A percentile compares a stretch with the other conserved stretches of the same genome.
Conservation (phyloP, 2,113 vertebrate genomes). For the Protobothrops flavoviridis region DNA sequence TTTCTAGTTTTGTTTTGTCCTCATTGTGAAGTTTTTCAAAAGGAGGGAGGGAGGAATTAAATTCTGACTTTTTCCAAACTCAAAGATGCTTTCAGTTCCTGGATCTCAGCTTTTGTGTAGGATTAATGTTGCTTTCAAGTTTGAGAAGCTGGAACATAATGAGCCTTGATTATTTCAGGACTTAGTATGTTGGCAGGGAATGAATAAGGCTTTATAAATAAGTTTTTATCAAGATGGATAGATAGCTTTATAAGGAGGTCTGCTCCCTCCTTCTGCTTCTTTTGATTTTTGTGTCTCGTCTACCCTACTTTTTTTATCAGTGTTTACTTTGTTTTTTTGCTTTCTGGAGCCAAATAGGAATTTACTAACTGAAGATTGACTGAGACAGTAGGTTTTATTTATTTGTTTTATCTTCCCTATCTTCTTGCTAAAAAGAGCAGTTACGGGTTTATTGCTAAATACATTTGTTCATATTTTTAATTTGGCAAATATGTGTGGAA, state of each 20-base stretch:
- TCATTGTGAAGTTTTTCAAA: background rate
- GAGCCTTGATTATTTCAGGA: background rate
- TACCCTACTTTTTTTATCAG: background rate
- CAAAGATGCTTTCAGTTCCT: background rate
- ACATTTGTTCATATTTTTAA: background rate
- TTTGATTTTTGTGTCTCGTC: background rate
- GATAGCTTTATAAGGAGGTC: background rate
- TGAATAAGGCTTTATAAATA: background rate
- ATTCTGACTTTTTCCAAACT: background rate
- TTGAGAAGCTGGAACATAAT: background rate
- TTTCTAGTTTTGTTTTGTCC: background rate
- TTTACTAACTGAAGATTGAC: background rate
- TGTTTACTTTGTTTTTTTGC: background rate
- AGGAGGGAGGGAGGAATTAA: background rate
- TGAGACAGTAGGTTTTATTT: background rate
- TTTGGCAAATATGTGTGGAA: background rate
- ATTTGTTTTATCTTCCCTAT: background rate
- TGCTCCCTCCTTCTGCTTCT: background rate
- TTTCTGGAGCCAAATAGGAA: background rate
- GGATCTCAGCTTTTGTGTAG: background rate
- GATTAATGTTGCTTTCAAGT: background rate
- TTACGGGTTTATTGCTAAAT: background rate
- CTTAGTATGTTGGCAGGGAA: background rate
- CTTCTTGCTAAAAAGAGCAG: background rate
- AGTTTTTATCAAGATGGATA: background rate